These are phyloP conservation scores for Diadegma fenestrale DNA, from an alignment of 2,888 invertebrate species.

Conservation along the genomic window DNA sequence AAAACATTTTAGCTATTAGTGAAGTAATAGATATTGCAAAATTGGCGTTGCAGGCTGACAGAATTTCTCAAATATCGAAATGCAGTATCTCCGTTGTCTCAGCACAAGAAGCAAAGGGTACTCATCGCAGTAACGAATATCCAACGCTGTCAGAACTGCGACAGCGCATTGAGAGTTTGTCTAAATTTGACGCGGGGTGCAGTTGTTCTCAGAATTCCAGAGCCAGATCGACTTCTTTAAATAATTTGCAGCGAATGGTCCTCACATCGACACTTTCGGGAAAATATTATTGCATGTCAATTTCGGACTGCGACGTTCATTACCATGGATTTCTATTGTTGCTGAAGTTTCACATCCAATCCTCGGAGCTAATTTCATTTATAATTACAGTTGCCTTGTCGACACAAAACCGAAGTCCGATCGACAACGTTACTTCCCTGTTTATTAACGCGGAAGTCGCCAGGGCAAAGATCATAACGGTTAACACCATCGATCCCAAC, in stretches of 20 bases:
- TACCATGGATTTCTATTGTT: background rate
- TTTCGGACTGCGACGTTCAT: conserved; percentile 28
- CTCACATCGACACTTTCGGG: conserved; percentile 30
- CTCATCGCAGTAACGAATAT: too few species aligned
- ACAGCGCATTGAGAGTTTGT: too few species aligned
- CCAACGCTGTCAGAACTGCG: background rate
- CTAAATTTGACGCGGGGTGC: too few species aligned
- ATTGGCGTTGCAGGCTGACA: conserved; percentile 37
- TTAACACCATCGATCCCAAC: background rate
- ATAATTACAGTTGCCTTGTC: background rate
- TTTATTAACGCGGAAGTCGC: background rate
- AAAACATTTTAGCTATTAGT: conserved; percentile 38
- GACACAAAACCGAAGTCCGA: background rate
- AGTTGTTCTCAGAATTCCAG: too few species aligned
- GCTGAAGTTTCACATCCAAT: conserved; percentile 60
- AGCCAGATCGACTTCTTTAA: too few species aligned
- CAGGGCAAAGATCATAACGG: background rate
- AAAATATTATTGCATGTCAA: conserved; percentile 2
- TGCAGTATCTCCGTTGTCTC: background rate
- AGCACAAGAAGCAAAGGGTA: background rate
- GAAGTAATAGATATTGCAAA: conserved; percentile 5
- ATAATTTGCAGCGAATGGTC: conserved; percentile 50
- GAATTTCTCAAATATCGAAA: conserved; percentile 14
- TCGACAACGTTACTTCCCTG: background rate
- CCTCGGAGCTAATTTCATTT: background rate